Evolutionary conservation across 2,113 vertebrate species (phyloP).

Genomic region (Diadophis punctatus): DNA sequence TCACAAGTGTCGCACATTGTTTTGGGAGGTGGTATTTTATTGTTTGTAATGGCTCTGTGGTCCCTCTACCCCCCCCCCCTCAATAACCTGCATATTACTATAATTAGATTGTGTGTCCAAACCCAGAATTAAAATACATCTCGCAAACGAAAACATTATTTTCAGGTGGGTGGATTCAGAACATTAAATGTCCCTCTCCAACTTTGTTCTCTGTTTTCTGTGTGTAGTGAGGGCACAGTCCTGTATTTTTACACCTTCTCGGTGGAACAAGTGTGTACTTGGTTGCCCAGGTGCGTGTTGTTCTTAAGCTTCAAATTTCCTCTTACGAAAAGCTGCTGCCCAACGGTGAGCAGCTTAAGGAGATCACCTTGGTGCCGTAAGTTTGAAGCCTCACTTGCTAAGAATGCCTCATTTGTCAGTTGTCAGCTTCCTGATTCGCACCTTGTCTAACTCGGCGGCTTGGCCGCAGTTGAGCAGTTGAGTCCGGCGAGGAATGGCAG

Average conservation of each 20-base stretch:
- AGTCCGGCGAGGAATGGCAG: not conserved
- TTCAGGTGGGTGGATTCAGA: not conserved
- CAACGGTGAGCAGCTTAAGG: not conserved
- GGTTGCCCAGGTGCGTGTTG: not conserved
- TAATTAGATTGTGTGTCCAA: not conserved
- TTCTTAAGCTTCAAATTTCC: not conserved
- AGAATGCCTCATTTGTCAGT: not conserved
- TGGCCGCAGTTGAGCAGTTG: not conserved
- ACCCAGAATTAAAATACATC: not conserved
- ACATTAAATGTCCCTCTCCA: not conserved
- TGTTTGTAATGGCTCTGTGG: not conserved
- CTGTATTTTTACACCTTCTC: not conserved
- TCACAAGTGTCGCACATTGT: not conserved
- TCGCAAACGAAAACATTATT: not conserved
- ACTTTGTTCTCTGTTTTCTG: not conserved
- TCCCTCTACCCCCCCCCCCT: not conserved
- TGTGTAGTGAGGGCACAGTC: not conserved
- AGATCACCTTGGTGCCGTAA: not conserved
- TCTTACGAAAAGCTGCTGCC: not conserved
- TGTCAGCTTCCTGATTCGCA: slow-evolving; percentile 1
- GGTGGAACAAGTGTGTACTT: not conserved
- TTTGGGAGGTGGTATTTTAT: not conserved
- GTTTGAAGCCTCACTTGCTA: not conserved
- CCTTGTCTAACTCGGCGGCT: not conserved
- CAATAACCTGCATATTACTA: not conserved